Percentiles rank a stretch among this genome's conserved stretches.
Conservation (phyloP, 1,140 invertebrate genomes). For the Bilobella aurantiaca region DNA sequence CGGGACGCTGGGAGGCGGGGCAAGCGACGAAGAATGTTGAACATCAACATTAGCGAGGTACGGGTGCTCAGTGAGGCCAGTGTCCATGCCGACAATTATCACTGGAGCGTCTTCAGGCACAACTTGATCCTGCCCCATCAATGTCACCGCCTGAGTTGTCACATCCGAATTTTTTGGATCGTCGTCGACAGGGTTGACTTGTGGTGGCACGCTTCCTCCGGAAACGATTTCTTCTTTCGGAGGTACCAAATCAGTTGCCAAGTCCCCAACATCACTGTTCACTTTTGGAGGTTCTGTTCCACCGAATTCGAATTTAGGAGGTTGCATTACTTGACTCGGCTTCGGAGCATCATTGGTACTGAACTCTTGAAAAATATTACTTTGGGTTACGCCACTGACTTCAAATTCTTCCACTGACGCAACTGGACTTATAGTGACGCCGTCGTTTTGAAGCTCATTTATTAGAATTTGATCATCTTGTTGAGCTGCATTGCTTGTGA, state of each 20-base stretch:
- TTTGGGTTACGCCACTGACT: too few relatives aligned
- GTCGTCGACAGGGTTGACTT: not conserved
- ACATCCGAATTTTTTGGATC: not conserved
- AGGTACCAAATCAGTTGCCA: not conserved
- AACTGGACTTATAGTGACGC: not conserved
- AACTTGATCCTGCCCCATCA: not conserved
- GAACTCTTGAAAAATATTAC: too few relatives aligned
- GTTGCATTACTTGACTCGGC: constrained; percentile 5
- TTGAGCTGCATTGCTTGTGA: too few relatives aligned
- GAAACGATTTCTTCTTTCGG: not conserved
- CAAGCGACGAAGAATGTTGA: too few relatives aligned
- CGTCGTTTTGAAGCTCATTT: not conserved
- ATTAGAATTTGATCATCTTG: too few relatives aligned
- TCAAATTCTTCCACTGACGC: too few relatives aligned
- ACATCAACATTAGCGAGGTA: too few relatives aligned
- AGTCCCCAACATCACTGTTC: not conserved
- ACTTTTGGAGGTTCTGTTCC: not conserved
- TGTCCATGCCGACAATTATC: not conserved
- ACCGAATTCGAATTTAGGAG: not conserved
- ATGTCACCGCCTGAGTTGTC: not conserved
- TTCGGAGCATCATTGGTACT: not conserved
- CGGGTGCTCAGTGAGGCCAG: not conserved
- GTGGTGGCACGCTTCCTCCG: too few relatives aligned
- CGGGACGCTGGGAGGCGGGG: too few relatives aligned
- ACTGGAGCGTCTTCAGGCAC: not conserved